Percentiles rank a stretch among this genome's conserved stretches.
These are phyloP conservation scores for Picus viridis DNA, from an alignment of 2,797 vertebrate species.

Conservation along the genomic window DNA sequence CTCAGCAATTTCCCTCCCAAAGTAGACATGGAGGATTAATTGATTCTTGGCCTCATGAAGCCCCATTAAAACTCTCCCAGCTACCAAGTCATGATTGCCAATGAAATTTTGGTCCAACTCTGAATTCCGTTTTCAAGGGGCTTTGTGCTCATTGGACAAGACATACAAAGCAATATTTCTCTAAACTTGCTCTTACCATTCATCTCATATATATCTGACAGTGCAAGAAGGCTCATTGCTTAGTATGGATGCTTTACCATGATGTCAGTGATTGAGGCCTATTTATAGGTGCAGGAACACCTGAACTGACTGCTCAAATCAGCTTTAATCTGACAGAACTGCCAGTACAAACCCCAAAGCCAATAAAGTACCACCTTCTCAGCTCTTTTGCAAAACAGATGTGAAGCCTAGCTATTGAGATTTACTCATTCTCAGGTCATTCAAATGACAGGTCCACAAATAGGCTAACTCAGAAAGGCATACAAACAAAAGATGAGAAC, in stretches of 20 bases:
- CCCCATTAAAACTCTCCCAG: neutral
- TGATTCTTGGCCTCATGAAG: neutral
- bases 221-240: neutral
- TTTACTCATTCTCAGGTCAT: neutral
- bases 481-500: neutral
- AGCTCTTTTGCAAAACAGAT: neutral
- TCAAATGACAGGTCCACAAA: neutral
- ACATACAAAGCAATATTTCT: neutral
- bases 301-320: neutral
- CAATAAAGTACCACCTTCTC: neutral
- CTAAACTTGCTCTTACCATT: neutral
- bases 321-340: neutral
- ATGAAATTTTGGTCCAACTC: neutral
- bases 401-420: neutral
- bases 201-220: neutral
- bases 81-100: neutral
- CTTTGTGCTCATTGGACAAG: neutral
- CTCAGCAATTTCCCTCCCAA: neutral
- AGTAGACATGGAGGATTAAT: neutral
- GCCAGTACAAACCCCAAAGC: neutral
- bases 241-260: neutral
- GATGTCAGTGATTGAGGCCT: neutral
- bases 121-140: fast-evolving
- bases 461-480: neutral
- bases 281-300: neutral